Evolutionary conservation across 2,888 invertebrate genomes (phyloP), one percentile per base, ranked within the genome.

Genomic region (Pterostichus madidus): DNA sequence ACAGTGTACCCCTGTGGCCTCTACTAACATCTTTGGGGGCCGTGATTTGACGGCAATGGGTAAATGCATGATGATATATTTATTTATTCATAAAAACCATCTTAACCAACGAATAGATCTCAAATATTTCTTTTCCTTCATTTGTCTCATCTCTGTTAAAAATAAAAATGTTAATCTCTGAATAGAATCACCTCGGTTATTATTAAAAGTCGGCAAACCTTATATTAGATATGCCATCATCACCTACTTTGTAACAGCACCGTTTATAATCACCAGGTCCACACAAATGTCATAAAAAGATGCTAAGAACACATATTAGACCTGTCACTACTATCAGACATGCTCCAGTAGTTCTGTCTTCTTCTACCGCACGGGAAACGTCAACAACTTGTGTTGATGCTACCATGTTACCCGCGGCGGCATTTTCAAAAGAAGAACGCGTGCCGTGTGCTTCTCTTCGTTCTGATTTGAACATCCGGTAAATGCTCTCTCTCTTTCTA

Each of bases 241-340:
- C 86, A 86, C 86, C 86, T 86, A 86, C 86, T 86, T 86, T 84
- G 85, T 78, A 78, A 24, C 5, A 39, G 7, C 8, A 39, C 84
- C 84, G 86, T 86, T 86, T 84, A 86, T 87, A 87, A 87, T 87
- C 87, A 86, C 86, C 86, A 87, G 85, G 7, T 39, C 7, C 39
- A 86, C 86, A 87, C 87, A 87, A 87, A 86, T 78, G 78, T 78
- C 78, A 59, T 78, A 78, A 78, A 75, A 78, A 78, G 86, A 85
- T 86, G 86, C 86, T 87, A 87, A 87, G 87, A 87, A 87, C 85
- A 86, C 86, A 87, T 85, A 85, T 86, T 86, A 86, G 85, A 85
- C 84, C 86, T 86, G 86, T 86, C 86, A 86, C 86, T 86, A 86
- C 85, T 85, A 83, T 84, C 85, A 86, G 13, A 8, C 52, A n/a